Base-by-base conservation (phyloP, 1,140 invertebrate species). In the Trichomalopsis sarcophagae region DNA sequence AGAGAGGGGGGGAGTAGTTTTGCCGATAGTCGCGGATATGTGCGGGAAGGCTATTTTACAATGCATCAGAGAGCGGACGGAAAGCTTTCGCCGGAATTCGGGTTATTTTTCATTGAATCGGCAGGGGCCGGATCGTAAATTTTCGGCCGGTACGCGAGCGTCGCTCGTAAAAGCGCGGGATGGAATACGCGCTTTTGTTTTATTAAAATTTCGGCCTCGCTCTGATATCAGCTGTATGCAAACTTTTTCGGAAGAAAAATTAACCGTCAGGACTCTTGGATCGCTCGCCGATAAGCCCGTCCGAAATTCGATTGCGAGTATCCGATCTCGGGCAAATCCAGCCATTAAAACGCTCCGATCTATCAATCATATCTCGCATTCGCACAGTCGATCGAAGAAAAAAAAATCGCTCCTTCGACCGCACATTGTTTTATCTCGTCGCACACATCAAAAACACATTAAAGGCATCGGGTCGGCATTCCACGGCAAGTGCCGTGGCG, bases 391-490 rank as follows among this genome's bases (percentile, higher is more conserved):
- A 27, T n/a, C n/a, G 9, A 7, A 69, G 23, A 69, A 71, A 13
- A 71, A 33, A 71, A 71, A 10, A 71, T 27, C 68, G 30, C 68
- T 71, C n/a, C 23, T 71, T 30, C 68, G 27, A 0, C 27, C 10
- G 68, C 30, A 30, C 68, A 71, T 71, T 33, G 68, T 33, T 27
- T 71, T 71, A 71, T 71, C 68, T 71, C 23, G n/a, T 62, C 68
- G 68, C 68, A 71, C 68, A 71, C 68, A 71, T 71, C 68, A 71
- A 71, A 71, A 33, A 71, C 68, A 71, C 68, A 71, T 71, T 71
- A 71, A 71, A 33, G 30, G 21, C 55, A 62, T 62, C 55, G 21
- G n/a, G 40, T 47, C 17, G 13, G 78, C 62, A 80, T 80, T 80
- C 78, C 78, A 62, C 50, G 9, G 73, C 30, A 27, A 71, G 23